A percentile compares a stretch with the other conserved stretches of the same genome.
phyloP scores from a whole-genome alignment of 2,113 vertebrate species.

The Taxidea taxus region DNA sequence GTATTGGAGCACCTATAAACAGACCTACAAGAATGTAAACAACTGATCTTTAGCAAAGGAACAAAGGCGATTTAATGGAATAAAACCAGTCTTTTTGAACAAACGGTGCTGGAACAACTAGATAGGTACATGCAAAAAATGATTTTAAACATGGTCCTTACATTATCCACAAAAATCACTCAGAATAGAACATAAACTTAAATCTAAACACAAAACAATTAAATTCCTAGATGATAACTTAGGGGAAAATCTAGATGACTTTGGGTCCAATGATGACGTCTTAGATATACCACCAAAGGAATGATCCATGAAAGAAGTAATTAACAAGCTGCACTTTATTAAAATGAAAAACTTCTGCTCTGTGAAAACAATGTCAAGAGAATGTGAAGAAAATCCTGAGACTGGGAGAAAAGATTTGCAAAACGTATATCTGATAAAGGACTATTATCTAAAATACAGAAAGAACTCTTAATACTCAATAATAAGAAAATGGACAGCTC shows the following conservation, averaged over 20 bases:
- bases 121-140: not conserved
- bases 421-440: not conserved
- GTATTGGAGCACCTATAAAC: not conserved
- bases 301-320: not conserved
- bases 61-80: not conserved
- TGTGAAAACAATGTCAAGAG: not conserved
- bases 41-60: not conserved
- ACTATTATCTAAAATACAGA: not conserved
- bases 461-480: not conserved
- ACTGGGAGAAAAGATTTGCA: not conserved
- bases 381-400: not conserved
- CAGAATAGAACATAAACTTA: not conserved
- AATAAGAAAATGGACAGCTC: not conserved
- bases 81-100: not conserved
- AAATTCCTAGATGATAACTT: not conserved
- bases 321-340: not conserved
- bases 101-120: not conserved
- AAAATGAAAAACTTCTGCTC: not conserved
- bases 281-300: not conserved
- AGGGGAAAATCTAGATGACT: not conserved
- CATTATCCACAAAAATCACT: not conserved
- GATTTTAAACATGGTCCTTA: not conserved
- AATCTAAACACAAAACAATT: not conserved
- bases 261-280: not conserved
- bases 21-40: not conserved